Evolutionary conservation across 2,113 vertebrate genomes (phyloP).

Genomic region (Enhydra lutris): DNA sequence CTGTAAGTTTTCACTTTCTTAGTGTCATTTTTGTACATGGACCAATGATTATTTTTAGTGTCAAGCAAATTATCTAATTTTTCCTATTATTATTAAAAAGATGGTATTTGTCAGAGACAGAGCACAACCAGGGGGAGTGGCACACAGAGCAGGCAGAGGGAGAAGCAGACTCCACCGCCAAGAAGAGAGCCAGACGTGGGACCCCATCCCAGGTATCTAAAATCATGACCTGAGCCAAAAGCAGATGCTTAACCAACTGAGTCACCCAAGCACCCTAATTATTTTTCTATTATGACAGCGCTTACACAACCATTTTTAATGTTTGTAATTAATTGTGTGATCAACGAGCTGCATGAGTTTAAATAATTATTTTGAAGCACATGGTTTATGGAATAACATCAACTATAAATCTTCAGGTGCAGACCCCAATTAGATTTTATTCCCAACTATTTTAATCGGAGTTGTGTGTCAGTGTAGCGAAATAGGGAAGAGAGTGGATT

Average conservation of each 20-base stretch:
- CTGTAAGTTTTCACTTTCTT: background rate
- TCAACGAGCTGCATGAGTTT: background rate
- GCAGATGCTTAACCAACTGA: no score
- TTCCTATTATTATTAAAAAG: background rate
- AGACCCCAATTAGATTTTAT: background rate
- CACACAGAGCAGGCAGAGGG: no score
- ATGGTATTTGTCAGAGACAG: background rate
- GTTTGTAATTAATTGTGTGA: background rate
- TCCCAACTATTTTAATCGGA: background rate
- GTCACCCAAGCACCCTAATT: no score
- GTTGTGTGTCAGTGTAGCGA: background rate
- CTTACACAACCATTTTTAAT: background rate
- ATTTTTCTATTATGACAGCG: no score
- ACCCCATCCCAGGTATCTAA: no score
- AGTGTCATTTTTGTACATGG: background rate
- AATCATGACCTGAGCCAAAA: no score
- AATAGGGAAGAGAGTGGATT: background rate
- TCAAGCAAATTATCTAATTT: background rate
- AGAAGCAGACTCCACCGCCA: no score
- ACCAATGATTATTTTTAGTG: background rate
- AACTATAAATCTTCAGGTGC: background rate
- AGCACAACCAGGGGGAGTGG: no score
- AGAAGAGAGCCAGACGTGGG: no score
- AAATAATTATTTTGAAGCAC: conserved; percentile 21
- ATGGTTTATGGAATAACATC: background rate